phyloP scores from a whole-genome alignment of 2,888 invertebrate genomes.

The Tolmerus cingulatus region DNA sequence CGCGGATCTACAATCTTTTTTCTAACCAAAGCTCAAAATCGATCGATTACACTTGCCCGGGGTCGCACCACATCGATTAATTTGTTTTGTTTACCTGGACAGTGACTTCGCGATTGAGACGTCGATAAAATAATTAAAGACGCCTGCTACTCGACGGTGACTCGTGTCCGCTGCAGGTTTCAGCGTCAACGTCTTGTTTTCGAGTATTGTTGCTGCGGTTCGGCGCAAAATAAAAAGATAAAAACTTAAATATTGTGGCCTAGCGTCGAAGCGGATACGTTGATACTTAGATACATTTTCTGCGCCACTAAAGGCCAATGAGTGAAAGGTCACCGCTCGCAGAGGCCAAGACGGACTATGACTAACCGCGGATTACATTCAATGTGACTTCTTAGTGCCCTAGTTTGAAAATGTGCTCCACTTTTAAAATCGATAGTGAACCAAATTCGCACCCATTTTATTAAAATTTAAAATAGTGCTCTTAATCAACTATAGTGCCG shows the following conservation, averaged over 20 bases:
- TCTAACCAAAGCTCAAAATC: background rate
- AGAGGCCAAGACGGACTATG: background rate
- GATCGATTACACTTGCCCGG: background rate
- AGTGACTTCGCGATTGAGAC: background rate
- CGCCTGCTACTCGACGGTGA: background rate
- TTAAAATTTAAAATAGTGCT: background rate
- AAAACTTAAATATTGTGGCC: background rate
- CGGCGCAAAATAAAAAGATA: background rate
- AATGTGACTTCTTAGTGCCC: background rate
- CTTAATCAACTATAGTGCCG: background rate
- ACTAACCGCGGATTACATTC: background rate
- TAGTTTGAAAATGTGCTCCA: conserved; percentile 18
- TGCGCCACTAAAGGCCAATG: conserved; percentile 17
- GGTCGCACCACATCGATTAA: background rate
- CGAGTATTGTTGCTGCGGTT: background rate
- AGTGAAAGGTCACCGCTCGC: conserved; percentile 40
- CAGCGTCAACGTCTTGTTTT: background rate
- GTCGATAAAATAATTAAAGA: background rate
- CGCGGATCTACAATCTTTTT: background rate
- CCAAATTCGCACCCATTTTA: background rate
- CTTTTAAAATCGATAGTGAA: background rate
- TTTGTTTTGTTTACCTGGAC: conserved; percentile 12
- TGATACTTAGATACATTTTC: background rate
- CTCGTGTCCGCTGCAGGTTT: background rate
- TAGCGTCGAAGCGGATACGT: conserved; percentile 9